A percentile compares a stretch with the other conserved stretches of the same genome.
These are phyloP conservation scores for Rhingia campestris DNA, from an alignment of 2,888 invertebrate genomes.

Conservation along the genomic window DNA sequence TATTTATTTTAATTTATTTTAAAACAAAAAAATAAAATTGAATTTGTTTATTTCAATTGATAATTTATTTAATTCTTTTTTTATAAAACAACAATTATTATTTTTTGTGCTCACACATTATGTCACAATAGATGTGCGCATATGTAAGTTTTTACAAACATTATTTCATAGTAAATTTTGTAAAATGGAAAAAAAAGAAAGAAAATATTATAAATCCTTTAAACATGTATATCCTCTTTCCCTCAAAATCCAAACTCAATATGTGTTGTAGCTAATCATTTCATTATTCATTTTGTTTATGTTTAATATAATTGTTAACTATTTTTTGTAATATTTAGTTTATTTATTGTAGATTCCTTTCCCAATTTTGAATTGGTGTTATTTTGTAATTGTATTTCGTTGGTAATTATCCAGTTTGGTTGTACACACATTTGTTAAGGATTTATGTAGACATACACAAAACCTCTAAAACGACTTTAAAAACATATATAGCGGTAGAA, in stretches of 20 bases:
- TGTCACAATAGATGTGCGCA: slow-evolving; percentile 74
- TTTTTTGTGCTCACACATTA: slow-evolving; percentile 73
- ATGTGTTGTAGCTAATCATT: slow-evolving; percentile 48
- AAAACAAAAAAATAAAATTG: slow-evolving; percentile 9
- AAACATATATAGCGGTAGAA: too few species aligned
- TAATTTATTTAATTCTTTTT: slow-evolving; percentile 55
- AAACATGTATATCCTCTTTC: neutral
- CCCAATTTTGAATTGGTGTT: slow-evolving; percentile 22
- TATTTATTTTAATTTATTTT: slow-evolving; percentile 29
- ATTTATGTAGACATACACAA: neutral
- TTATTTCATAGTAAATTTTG: slow-evolving; percentile 49
- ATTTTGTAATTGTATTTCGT: slow-evolving; percentile 9
- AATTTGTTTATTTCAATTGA: slow-evolving; percentile 39
- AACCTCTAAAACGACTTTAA: too few species aligned
- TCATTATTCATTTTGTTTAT: slow-evolving; percentile 21
- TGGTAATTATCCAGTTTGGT: neutral
- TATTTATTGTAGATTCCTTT: slow-evolving; percentile 19
- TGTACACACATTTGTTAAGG: slow-evolving; percentile 2
- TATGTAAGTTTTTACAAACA: slow-evolving; percentile 71
- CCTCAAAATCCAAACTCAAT: neutral
- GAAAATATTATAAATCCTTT: slow-evolving; percentile 30
- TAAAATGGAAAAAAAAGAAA: neutral
- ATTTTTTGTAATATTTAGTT: neutral
- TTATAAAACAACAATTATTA: slow-evolving; percentile 45
- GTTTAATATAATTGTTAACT: slow-evolving; percentile 15